A percentile compares a stretch with the other conserved stretches of the same genome.
Evolutionary conservation across 2,797 vertebrate species (phyloP).

Genomic region (Hippopotamyrus pictus): DNA sequence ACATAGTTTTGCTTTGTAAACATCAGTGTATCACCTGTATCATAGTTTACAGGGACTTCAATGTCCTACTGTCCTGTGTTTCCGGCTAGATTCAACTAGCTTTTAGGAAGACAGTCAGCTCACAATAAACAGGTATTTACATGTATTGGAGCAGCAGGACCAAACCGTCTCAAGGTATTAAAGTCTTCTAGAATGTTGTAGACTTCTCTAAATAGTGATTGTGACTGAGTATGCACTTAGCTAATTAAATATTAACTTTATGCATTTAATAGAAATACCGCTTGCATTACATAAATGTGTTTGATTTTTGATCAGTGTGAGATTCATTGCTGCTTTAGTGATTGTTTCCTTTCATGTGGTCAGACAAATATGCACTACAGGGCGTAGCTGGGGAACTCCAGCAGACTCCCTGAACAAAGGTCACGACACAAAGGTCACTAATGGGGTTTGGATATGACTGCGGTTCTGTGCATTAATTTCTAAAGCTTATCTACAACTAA

Average conservation of each 20-base stretch:
- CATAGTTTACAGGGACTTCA: not conserved
- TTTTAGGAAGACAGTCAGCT: not conserved
- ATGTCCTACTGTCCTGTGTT: not conserved
- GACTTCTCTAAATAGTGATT: not conserved
- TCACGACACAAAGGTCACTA: not conserved
- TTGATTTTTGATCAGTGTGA: not conserved
- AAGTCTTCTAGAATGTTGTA: not conserved
- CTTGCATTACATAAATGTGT: not conserved
- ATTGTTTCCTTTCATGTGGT: not conserved
- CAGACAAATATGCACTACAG: not conserved
- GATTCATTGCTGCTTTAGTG: not conserved
- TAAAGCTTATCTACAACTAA: not conserved
- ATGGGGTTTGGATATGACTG: not conserved
- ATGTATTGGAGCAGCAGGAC: not conserved
- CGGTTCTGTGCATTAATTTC: not conserved
- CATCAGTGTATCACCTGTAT: not conserved
- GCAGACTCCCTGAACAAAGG: not conserved
- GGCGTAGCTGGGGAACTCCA: not conserved
- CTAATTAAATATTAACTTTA: not conserved
- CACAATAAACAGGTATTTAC: not conserved
- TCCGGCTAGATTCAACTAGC: not conserved
- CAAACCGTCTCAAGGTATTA: not conserved
- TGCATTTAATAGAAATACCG: not conserved
- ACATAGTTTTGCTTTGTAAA: not conserved
- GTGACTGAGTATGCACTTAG: not conserved